Evolutionary conservation across 2,113 vertebrate genomes (phyloP).

Genomic region (Hyperopisus bebe): DNA sequence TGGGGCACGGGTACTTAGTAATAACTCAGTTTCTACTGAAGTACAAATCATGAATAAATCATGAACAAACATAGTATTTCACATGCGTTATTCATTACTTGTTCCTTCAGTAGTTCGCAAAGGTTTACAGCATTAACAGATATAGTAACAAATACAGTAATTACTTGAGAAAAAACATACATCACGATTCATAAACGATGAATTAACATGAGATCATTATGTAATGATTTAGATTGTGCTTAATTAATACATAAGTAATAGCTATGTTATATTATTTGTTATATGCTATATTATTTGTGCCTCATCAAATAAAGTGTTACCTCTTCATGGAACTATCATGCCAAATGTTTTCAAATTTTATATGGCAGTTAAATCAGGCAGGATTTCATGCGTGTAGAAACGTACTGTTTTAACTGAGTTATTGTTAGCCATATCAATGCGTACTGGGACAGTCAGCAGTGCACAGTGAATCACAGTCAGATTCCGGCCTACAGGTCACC

Average conservation of each 20-base stretch:
- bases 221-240: background rate
- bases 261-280: background rate
- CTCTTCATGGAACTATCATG: background rate
- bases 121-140: background rate
- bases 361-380: background rate
- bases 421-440: background rate
- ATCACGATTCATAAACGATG: background rate
- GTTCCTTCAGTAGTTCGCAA: background rate
- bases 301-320: background rate
- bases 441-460: background rate
- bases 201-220: background rate
- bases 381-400: background rate
- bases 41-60: background rate
- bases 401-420: background rate
- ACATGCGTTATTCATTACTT: background rate
- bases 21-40: background rate
- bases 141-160: background rate
- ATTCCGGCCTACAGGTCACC: slow-evolving; percentile 68
- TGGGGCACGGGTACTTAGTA: background rate
- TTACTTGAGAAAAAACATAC: background rate
- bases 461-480: background rate
- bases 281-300: background rate
- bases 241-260: background rate
- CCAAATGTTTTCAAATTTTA: background rate
- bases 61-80: background rate